Evolutionary conservation across 2,113 vertebrate genomes (phyloP), one percentile per base, ranked within the genome.

Genomic region (Ammospiza caudacuta): DNA sequence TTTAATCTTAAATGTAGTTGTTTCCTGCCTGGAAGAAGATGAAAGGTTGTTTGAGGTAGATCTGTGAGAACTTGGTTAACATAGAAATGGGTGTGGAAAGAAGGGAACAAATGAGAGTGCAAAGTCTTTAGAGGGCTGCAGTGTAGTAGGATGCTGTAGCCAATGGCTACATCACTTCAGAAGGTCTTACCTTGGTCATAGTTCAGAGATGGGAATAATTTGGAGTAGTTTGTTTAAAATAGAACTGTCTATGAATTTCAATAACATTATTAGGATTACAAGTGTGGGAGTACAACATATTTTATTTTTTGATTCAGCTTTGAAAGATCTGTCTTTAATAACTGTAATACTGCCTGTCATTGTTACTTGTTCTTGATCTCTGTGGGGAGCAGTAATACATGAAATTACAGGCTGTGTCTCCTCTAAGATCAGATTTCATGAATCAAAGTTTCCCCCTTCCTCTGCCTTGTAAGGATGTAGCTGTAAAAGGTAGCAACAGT

Each of bases 11-110:
- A 83, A 80, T 46, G 5, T 90, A 44, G 54, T 90, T 79, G 46
- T 94, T 96, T 96, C 95, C 96, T 94, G 15, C 70, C 91, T 96
- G 95, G 95, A 95, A 80, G 90, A 90, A 69, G 72, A 95, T 94
- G 41, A 96, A 94, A 93, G 55, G 35, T 20, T 2, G 6, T 62
- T 94, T 83, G 79, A 80, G 88, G 68, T 93, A 54, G 62, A 72
- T 96, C 82, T 95, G 67, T 96, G 94, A 94, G 95, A 96, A 93
- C 92, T 64, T 79, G 9, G 44, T 93, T 88, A 92, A 76, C 7
- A 15, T 28, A 62, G 63, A 64, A 80, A 21, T 54, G 75, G 37
- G 29, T 46, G 59, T 51, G 67, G 83, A 70, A 46, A 83, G 43
- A 37, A 86, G 46, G 25, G 3, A 24, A 55, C 83, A 83, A 91